Evolutionary conservation across 2,888 invertebrate species (phyloP).

Genomic region (Cosmia trapezina): DNA sequence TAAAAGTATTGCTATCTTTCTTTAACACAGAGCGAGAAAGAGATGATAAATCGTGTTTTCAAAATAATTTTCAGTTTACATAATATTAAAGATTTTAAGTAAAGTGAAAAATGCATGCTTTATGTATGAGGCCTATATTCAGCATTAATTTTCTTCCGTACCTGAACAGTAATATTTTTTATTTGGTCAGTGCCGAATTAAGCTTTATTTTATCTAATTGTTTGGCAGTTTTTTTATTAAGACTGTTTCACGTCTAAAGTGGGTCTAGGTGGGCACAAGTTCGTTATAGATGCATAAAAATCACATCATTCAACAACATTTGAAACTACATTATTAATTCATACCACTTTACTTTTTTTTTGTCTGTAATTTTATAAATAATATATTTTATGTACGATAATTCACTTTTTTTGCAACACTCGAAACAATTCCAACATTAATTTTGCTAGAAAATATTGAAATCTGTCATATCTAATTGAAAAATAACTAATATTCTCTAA

Average conservation of each 20-base stretch:
- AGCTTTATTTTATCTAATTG: not conserved
- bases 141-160: no score
- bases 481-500: not conserved
- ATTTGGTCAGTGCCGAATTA: not conserved
- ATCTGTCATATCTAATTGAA: not conserved
- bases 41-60: not conserved
- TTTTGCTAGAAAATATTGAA: not conserved
- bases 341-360: not conserved
- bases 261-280: conserved; percentile 32
- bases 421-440: not conserved
- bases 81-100: no score
- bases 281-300: conserved; percentile 30
- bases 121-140: no score
- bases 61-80: no score
- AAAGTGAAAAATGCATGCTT: no score
- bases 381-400: conserved; percentile 12
- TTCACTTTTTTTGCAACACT: not conserved
- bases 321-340: not conserved
- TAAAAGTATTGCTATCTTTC: conserved; percentile 19
- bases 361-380: not conserved
- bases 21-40: not conserved
- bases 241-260: not conserved
- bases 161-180: conserved; percentile 2
- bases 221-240: conserved; percentile 13
- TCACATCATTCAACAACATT: conserved; percentile 23